Evolutionary conservation across 35 echinoderm and acorn worm species (phyloP).

Genomic region (Apostichopus parvimensis): DNA sequence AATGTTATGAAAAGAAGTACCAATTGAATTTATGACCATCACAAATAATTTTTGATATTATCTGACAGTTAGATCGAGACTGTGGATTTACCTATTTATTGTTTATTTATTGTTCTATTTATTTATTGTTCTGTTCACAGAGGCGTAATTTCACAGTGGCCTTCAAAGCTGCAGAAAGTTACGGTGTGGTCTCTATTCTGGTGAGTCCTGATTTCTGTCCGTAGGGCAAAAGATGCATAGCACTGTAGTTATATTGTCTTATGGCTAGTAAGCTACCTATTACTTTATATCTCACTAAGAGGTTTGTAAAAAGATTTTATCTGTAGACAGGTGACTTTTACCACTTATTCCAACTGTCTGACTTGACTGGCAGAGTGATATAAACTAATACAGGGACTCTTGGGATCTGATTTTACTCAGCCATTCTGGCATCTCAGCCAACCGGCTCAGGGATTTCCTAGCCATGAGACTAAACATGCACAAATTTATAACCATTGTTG

Average conservation of each 20-base stretch:
- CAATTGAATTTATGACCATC: no score
- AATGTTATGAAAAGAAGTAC: no score
- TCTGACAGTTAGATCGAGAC: no score
- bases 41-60: no score
- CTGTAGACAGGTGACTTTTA: not conserved
- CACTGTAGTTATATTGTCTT: not conserved
- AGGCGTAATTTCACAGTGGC: constrained; percentile 88
- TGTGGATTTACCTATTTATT: no score
- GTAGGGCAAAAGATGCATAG: not conserved
- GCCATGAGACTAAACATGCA: no score
- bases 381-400: no score
- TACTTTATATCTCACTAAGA: not conserved
- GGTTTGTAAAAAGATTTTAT: not conserved
- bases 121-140: constrained; percentile 47
- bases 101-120: no score
- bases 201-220: constrained; percentile 48
- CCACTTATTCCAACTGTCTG: not conserved
- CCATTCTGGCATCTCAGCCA: no score
- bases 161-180: constrained; percentile 84
- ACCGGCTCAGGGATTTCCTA: no score
- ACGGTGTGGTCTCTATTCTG: constrained; percentile 80
- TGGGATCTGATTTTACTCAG: no score
- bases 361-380: not conserved
- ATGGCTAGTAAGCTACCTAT: not conserved
- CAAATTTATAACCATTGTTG: no score